These are phyloP conservation scores for Scaptomyza cyrtandrae DNA, from an alignment of 2,888 invertebrate species.

Conservation along the genomic window DNA sequence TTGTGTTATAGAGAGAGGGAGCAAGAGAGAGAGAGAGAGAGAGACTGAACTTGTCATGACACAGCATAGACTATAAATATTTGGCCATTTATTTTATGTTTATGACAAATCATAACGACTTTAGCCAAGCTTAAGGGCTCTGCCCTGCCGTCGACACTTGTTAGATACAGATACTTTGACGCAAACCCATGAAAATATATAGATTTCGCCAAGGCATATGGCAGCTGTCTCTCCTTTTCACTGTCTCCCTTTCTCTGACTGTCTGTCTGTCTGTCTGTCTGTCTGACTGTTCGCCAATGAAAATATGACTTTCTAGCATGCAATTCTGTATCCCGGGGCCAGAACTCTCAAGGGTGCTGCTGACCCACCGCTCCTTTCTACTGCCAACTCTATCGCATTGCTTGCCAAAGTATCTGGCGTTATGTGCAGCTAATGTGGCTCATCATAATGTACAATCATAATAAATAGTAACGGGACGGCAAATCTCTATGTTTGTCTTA, in stretches of 20 bases:
- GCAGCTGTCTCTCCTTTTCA: neutral
- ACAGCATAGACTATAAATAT: slow-evolving; percentile 73
- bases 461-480: slow-evolving; percentile 64
- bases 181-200: slow-evolving; percentile 49
- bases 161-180: slow-evolving; percentile 70
- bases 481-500: slow-evolving; percentile 40
- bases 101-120: slow-evolving; percentile 80
- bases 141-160: slow-evolving; percentile 70
- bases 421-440: slow-evolving; percentile 70
- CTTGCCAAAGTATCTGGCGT: slow-evolving; percentile 44
- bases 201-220: slow-evolving; percentile 58
- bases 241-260: slow-evolving; percentile 1
- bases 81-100: slow-evolving; percentile 80
- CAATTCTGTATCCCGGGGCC: slow-evolving; percentile 44
- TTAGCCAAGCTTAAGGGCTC: slow-evolving; percentile 72
- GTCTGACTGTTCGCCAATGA: slow-evolving; percentile 35
- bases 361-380: slow-evolving; percentile 6
- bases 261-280: slow-evolving; percentile 21
- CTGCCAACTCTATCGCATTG: slow-evolving; percentile 30
- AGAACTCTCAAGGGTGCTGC: neutral
- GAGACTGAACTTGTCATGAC: slow-evolving; percentile 48
- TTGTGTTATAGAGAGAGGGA: too few species aligned
- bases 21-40: neutral
- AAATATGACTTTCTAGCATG: slow-evolving; percentile 71
- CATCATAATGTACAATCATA: slow-evolving; percentile 74